Evolutionary conservation across 2,888 invertebrate genomes (phyloP).

Genomic region (Chrysolina americana): DNA sequence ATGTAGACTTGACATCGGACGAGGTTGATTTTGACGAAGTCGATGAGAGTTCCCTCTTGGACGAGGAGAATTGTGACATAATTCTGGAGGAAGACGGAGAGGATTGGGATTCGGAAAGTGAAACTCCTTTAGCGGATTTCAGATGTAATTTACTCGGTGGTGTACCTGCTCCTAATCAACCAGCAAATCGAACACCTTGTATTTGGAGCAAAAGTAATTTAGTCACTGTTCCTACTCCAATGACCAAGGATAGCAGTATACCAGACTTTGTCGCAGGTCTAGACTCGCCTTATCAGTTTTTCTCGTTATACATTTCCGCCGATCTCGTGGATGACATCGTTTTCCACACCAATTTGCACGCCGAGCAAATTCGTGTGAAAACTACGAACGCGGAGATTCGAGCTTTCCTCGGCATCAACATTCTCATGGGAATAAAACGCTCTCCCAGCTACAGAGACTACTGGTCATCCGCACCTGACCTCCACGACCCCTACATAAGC

Average conservation of each 20-base stretch:
- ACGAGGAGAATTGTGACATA: background rate
- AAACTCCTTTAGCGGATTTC: background rate
- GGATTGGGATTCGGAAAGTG: background rate
- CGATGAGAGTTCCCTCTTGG: background rate
- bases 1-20: background rate
- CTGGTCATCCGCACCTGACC: background rate
- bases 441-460: background rate
- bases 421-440: background rate
- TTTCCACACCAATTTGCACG: background rate
- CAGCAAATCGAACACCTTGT: background rate
- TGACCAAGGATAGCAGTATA: background rate
- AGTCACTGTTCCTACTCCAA: slow-evolving; percentile 1
- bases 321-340: background rate
- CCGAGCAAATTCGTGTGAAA: background rate
- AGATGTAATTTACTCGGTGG: too few relatives aligned
- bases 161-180: background rate
- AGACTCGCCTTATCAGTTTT: slow-evolving; percentile 7
- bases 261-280: background rate
- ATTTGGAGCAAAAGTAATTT: slow-evolving; percentile 1
- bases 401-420: background rate
- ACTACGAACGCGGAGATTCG: background rate
- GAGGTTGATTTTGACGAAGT: background rate
- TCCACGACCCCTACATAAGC: background rate
- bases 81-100: slow-evolving; percentile 16
- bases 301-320: background rate